Conservation (phyloP, 1,140 invertebrate species). For the Sogatella furcifera region DNA sequence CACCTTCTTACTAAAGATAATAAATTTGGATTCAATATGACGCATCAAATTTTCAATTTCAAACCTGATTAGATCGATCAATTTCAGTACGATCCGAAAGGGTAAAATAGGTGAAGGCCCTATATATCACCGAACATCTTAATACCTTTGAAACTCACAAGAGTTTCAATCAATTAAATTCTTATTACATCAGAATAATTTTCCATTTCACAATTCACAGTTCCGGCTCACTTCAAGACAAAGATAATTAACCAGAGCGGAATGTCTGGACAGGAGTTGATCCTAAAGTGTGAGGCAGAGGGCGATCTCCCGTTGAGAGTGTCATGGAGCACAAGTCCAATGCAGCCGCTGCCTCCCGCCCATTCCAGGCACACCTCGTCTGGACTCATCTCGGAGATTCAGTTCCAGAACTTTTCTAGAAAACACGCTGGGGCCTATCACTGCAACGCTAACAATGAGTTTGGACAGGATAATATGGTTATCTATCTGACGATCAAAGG, state of each 20-base stretch:
- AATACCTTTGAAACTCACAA: no score
- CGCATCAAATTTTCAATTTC: no score
- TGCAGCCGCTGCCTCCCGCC: constrained; percentile 11
- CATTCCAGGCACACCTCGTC: constrained; percentile 21
- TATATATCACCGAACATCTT: no score
- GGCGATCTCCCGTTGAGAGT: constrained; percentile 76
- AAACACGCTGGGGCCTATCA: constrained; percentile 77
- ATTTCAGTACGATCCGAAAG: no score
- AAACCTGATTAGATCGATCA: no score
- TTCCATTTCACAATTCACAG: constrained; percentile 36
- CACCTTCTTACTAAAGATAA: no score
- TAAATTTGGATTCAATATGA: no score
- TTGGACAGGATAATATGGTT: constrained; percentile 68
- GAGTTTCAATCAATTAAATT: no score
- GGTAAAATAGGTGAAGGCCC: no score
- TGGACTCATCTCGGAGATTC: constrained; percentile 27
- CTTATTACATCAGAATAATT: no score
- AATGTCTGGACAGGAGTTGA: constrained; percentile 47
- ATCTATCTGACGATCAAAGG: constrained; percentile 77
- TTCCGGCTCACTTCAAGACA: constrained; percentile 66
- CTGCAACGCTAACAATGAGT: constrained; percentile 73
- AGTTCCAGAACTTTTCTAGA: constrained; percentile 30
- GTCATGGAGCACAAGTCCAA: constrained; percentile 43
- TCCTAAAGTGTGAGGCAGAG: constrained; percentile 64
- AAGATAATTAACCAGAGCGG: constrained; percentile 40